A percentile compares a stretch with the other conserved stretches of the same genome.
Evolutionary conservation across 2,113 vertebrate genomes (phyloP).

Genomic region (Fulmarus glacialis): DNA sequence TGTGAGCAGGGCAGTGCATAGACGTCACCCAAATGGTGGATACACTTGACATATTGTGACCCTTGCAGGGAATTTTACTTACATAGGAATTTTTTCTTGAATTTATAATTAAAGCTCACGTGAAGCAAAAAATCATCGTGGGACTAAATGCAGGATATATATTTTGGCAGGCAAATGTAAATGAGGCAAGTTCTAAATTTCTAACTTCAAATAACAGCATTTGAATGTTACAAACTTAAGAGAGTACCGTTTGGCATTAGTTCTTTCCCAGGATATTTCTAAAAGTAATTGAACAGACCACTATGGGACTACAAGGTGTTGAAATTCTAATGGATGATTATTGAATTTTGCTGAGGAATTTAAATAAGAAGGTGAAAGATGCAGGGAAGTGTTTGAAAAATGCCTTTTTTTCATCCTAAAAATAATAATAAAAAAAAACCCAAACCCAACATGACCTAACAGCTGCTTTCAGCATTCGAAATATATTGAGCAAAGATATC

Average conservation of each 20-base stretch:
- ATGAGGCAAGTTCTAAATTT: constrained; percentile 2
- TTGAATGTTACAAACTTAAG: neutral
- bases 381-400: neutral
- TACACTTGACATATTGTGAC: neutral
- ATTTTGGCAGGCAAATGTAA: constrained; percentile 12
- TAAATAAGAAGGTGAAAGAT: neutral
- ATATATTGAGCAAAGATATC: neutral
- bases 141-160: neutral
- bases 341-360: neutral
- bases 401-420: neutral
- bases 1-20: rapidly evolving
- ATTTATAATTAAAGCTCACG: neutral
- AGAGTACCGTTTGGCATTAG: neutral
- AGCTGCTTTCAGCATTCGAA: neutral
- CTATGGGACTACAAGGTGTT: neutral
- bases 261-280: neutral
- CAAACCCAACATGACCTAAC: neutral
- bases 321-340: neutral
- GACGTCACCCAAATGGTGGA: neutral
- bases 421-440: neutral
- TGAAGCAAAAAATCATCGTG: neutral
- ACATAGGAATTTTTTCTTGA: neutral
- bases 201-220: neutral
- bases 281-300: neutral
- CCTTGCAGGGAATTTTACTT: neutral